A percentile compares a stretch with the other conserved stretches of the same genome.
These are phyloP conservation scores for Oscheius sp. DNA, from an alignment of 2,888 invertebrate species.

Conservation along the genomic window DNA sequence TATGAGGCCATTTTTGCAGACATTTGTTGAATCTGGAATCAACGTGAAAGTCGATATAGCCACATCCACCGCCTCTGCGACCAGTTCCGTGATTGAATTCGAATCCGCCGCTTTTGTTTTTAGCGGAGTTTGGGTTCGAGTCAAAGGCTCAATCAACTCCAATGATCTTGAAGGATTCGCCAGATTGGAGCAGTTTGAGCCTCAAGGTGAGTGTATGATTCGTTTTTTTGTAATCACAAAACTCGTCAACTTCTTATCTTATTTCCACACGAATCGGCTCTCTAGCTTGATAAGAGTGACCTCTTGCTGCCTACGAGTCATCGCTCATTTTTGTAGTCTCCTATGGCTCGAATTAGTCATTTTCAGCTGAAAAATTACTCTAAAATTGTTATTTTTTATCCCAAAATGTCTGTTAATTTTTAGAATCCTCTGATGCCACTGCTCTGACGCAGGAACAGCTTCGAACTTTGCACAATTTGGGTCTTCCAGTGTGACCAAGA, in stretches of 20 bases:
- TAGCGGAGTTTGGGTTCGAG: slow-evolving; percentile 42
- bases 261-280: no score
- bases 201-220: neutral
- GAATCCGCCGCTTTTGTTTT: slow-evolving; percentile 38
- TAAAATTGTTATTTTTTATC: no score
- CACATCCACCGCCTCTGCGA: neutral
- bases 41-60: slow-evolving; percentile 40
- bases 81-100: slow-evolving; percentile 13
- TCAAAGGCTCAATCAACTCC: slow-evolving; percentile 33
- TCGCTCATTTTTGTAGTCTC: no score
- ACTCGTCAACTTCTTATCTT: no score
- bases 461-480: neutral
- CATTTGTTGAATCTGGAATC: slow-evolving; percentile 41
- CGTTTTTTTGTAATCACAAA: no score
- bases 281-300: no score
- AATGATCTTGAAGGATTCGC: slow-evolving; percentile 37
- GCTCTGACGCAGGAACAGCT: slow-evolving; percentile 2
- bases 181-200: slow-evolving; percentile 31
- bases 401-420: neutral
- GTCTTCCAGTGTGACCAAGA: neutral
- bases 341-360: no score
- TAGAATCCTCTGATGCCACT: neutral
- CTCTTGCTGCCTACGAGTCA: no score
- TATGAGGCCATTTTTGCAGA: slow-evolving; percentile 30
- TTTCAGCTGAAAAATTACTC: no score